Conservation (phyloP, 2,888 invertebrate genomes). For the Cordilura impudica region DNA sequence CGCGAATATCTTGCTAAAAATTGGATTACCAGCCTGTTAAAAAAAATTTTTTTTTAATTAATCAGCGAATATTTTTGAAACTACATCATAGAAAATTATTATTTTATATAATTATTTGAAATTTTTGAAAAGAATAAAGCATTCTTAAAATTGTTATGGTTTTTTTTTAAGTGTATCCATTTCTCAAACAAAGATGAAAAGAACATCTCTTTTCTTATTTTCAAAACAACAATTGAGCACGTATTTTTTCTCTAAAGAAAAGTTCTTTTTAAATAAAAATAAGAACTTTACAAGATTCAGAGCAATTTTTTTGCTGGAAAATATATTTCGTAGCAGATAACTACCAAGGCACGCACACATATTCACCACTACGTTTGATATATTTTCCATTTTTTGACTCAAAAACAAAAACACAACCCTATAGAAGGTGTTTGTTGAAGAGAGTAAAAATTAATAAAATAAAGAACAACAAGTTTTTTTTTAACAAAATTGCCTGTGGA, state of each 20-base stretch:
- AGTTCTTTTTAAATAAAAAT: background rate
- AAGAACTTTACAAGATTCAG: background rate
- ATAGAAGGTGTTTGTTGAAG: background rate
- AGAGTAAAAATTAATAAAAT: background rate
- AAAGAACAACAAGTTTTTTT: background rate
- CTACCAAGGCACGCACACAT: background rate
- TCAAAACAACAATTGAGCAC: slow-evolving; percentile 48
- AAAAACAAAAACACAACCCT: background rate
- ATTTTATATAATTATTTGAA: too few relatives aligned
- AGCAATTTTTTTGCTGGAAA: background rate
- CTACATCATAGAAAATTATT: too few relatives aligned
- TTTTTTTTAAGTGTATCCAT: background rate
- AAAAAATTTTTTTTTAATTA: too few relatives aligned
- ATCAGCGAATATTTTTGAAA: too few relatives aligned
- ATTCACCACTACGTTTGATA: too few relatives aligned
- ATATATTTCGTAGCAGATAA: background rate
- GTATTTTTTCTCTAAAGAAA: slow-evolving; percentile 13
- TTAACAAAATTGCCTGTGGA: background rate
- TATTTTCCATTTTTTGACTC: background rate
- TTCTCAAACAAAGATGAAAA: slow-evolving; percentile 9
- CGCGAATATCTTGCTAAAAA: too few relatives aligned
- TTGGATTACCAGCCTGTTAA: too few relatives aligned
- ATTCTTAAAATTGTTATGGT: too few relatives aligned
- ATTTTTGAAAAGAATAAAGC: too few relatives aligned
- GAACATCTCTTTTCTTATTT: slow-evolving; percentile 5